phyloP scores from a whole-genome alignment of 2,113 vertebrate species.

The Diadophis punctatus region DNA sequence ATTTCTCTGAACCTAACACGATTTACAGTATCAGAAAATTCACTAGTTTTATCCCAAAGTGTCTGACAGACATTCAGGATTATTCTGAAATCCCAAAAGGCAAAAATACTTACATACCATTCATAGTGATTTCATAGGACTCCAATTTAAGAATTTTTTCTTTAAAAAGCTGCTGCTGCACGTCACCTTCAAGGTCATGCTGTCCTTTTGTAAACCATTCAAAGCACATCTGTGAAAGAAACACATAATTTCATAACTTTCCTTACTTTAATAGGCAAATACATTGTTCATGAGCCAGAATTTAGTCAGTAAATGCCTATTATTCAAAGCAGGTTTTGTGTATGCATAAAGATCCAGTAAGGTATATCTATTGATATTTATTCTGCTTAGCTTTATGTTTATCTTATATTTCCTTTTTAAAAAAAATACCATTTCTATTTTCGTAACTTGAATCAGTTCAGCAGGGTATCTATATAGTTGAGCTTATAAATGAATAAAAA shows the following conservation, averaged over 20 bases:
- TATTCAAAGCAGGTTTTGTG: not conserved
- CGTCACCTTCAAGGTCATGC: conserved; percentile 95
- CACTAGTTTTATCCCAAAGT: not conserved
- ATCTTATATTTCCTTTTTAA: not conserved
- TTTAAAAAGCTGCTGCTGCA: conserved; percentile 98
- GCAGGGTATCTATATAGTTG: not conserved
- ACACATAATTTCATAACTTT: not conserved
- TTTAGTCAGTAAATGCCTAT: not conserved
- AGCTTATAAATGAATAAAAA: not conserved
- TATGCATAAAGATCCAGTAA: not conserved
- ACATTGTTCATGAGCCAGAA: not conserved
- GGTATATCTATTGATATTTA: not conserved
- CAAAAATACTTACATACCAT: conserved; percentile 73
- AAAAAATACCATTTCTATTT: not conserved
- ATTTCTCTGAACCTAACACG: not conserved
- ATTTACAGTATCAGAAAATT: not conserved
- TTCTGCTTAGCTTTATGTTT: not conserved
- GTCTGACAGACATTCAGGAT: not conserved
- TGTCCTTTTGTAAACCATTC: conserved; percentile 99
- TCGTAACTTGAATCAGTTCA: not conserved
- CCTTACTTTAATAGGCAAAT: not conserved
- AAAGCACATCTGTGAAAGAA: conserved; percentile 87
- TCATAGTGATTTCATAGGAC: conserved; percentile 98
- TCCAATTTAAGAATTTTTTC: conserved; percentile 98
- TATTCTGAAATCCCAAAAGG: not conserved